Evolutionary conservation across 2,797 vertebrate species (phyloP).

Genomic region (Meriones psammophilus): DNA sequence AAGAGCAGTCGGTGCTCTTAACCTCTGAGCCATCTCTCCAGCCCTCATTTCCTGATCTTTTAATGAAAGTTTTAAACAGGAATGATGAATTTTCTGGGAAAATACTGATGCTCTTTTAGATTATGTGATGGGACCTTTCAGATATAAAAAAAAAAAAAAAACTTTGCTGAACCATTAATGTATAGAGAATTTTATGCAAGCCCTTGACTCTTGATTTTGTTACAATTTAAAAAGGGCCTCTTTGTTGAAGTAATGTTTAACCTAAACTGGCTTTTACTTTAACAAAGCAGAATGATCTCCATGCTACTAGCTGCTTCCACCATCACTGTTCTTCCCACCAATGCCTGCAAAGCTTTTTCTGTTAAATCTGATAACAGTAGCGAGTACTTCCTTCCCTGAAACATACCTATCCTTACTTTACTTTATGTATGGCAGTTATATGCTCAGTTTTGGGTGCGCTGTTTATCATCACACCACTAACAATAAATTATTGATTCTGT

Average conservation of each 20-base stretch:
- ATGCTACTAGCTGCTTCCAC: not conserved
- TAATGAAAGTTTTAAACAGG: not conserved
- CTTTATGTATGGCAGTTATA: not conserved
- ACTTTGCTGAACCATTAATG: not conserved
- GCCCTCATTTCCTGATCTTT: not conserved
- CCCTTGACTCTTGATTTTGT: not conserved
- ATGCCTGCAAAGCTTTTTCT: not conserved
- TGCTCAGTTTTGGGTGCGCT: not conserved
- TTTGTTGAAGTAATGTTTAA: not conserved
- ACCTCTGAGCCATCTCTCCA: no score
- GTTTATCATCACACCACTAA: not conserved
- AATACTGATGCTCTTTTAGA: not conserved
- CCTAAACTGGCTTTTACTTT: not conserved
- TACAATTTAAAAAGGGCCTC: not conserved
- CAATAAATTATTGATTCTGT: not conserved
- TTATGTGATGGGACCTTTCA: not conserved
- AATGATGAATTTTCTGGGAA: not conserved
- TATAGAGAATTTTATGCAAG: not conserved
- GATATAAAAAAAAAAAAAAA: no score
- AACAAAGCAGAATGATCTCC: not conserved
- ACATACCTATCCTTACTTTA: accelerated
- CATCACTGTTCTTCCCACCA: not conserved
- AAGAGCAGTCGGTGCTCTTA: no score
- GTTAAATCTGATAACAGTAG: not conserved
- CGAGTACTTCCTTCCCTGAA: not conserved